Evolutionary conservation across 2,113 vertebrate species (phyloP), one percentile per base, ranked within the genome.

Genomic region (Charadrius vociferus): DNA sequence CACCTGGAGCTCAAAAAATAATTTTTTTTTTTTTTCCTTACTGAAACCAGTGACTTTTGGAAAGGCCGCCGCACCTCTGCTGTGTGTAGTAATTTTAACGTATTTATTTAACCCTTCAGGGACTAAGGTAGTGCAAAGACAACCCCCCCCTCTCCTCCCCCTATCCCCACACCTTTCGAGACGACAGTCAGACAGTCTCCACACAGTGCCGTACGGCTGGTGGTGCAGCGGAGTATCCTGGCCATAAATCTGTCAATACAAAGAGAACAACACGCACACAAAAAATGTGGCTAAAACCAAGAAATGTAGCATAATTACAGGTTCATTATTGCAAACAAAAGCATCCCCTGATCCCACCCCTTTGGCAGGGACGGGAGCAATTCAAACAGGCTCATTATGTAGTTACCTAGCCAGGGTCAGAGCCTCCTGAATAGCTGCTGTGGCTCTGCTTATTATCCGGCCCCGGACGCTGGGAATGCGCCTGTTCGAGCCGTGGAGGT

Each of bases 281-380:
- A 96, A 97, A 98, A 98, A 97, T 96, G 97, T 47, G 86, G 93
- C 93, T 97, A 97, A 97, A 98, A 94, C 97, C 97, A 95, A 98
- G 97, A 98, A 97, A 98, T 97, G 96, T 73, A 96, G 96, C 96
- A 92, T 98, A 98, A 98, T 98, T 98, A 97, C 97, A 98, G 97
- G 97, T 97, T 97, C 97, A 98, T 98, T 98, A 98, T 1, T 93
- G 97, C 97, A 98, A 97, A 98, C 97, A 98, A 98, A 98, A 98
- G 97, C 97, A 95, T 97, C 97, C 95, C 97, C 73, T 5, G 86
- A 97, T 97, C 96, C 97, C 96, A 97, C 97, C 97, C 97, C 94
- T 97, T 98, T 98, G 97, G 97, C 97, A 97, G 95, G 97, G 94
- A 97, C 74, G 13, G 89, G 92, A 97, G 95, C 96, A 96, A 97